Evolutionary conservation across 2,888 invertebrate species (phyloP), one percentile per base, ranked within the genome.

Genomic region (Stenchaetothrips biformis): DNA sequence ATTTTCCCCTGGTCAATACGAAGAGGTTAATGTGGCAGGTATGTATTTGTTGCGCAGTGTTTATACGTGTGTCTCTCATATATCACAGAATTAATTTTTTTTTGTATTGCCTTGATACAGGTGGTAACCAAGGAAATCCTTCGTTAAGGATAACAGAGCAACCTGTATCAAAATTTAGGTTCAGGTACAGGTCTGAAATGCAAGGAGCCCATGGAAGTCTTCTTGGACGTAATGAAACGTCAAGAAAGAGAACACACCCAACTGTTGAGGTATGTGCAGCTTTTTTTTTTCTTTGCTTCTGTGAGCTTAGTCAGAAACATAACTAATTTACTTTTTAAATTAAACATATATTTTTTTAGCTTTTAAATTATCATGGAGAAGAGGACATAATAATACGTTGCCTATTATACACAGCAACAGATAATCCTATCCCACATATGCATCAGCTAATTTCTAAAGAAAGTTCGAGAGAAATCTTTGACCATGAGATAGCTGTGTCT

Each of bases 151-250:
- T 95, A 78, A 84, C 90, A 0, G 93, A 93, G 83, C 92, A 95
- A 83, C 95, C 95, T 0, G 90, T 92, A 37, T 92, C 93, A 78
- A 92, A 93, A 86, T 95, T 95, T 85, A 88, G 95, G 80, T 95
- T 95, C 85, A 90, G 95, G 1, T 95, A 95, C 85, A 93, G 92
- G 85, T 94, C 95, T 62, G 95, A 95, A 89, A 95, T 95, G 95
- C 90, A 92, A 80, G 95, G 95, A 0, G 94, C 94, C 0, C 95
- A 95, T 86, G 95, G 95, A 0, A 92, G 93, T 83, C 87, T 95
- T 7, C 89, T 91, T 21, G 94, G 94, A 0, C 89, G 89, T 81
- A 88, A 89, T 3, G 89, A 89, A 48, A 87, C 88, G 18, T 90
- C 88, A 27, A 90, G 92, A 81, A 89, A 88, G 80, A 93, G 92